A percentile compares a stretch with the other conserved stretches of the same genome.
Evolutionary conservation across 1,140 invertebrate species (phyloP).

Genomic region (Drosophila ercepeae): DNA sequence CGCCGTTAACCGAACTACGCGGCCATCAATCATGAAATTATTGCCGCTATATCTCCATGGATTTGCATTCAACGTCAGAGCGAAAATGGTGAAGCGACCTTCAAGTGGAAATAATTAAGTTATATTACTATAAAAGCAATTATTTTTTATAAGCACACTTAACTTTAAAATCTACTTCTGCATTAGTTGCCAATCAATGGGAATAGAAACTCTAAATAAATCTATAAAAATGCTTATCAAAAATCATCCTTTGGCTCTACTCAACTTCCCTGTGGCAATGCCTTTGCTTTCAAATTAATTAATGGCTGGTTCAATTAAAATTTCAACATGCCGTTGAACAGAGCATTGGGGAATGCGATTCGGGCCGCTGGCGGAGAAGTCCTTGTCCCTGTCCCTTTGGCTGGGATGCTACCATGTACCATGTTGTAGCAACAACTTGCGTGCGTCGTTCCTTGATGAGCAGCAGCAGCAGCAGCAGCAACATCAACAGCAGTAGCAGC

Average conservation of each 20-base stretch:
- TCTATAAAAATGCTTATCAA: no score
- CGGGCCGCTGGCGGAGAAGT: slow-evolving; percentile 22
- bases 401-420: slow-evolving; percentile 54
- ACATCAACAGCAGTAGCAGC: slow-evolving; percentile 13
- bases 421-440: slow-evolving; percentile 76
- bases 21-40: slow-evolving; percentile 78
- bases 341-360: slow-evolving; percentile 24
- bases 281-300: slow-evolving; percentile 68
- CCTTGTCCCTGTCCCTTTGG: slow-evolving; percentile 29
- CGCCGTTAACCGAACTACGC: slow-evolving; percentile 76
- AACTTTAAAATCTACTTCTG: no score
- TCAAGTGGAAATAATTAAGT: not conserved
- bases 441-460: slow-evolving; percentile 74
- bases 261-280: not conserved
- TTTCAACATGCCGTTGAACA: slow-evolving; percentile 79
- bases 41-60: slow-evolving; percentile 63
- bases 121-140: not conserved
- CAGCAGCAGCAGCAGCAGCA: slow-evolving; percentile 53
- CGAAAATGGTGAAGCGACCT: not conserved
- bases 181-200: no score
- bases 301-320: slow-evolving; percentile 80
- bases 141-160: no score
- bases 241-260: no score
- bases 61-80: slow-evolving; percentile 40
- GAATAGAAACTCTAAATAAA: no score